Percentiles rank a stretch among this genome's conserved stretches.
These are phyloP conservation scores for Dinocampus coccinellae DNA, from an alignment of 2,888 invertebrate genomes.

Conservation along the genomic window DNA sequence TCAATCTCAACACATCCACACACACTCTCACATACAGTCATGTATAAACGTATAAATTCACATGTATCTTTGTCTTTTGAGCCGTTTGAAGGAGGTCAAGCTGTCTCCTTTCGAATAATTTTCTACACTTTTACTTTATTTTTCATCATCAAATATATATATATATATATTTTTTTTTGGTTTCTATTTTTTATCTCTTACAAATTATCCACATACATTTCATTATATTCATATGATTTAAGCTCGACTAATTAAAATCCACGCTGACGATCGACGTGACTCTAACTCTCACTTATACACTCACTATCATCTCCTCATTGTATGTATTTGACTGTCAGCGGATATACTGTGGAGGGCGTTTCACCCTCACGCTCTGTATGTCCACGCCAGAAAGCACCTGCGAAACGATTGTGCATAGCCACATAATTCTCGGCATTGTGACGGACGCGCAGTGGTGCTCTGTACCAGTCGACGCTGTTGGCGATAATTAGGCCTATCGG, in stretches of 20 bases:
- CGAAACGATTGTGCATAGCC: conserved; percentile 27
- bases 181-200: neutral
- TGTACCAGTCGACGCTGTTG: conserved; percentile 17
- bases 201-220: neutral
- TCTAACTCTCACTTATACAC: neutral
- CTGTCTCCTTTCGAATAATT: neutral
- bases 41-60: neutral
- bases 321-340: neutral
- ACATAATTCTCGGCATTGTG: conserved; percentile 37
- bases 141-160: too few species aligned
- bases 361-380: neutral
- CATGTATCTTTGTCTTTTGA: neutral
- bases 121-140: neutral
- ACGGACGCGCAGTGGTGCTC: neutral
- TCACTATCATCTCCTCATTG: neutral
- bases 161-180: too few species aligned
- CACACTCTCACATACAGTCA: neutral
- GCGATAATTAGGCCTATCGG: conserved; percentile 37
- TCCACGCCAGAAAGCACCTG: neutral
- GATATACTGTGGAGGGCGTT: neutral
- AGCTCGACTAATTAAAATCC: neutral
- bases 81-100: neutral
- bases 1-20: neutral
- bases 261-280: neutral
- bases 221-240: neutral